Conservation (phyloP, 2,113 vertebrate species). For the Macquaria australasica region DNA sequence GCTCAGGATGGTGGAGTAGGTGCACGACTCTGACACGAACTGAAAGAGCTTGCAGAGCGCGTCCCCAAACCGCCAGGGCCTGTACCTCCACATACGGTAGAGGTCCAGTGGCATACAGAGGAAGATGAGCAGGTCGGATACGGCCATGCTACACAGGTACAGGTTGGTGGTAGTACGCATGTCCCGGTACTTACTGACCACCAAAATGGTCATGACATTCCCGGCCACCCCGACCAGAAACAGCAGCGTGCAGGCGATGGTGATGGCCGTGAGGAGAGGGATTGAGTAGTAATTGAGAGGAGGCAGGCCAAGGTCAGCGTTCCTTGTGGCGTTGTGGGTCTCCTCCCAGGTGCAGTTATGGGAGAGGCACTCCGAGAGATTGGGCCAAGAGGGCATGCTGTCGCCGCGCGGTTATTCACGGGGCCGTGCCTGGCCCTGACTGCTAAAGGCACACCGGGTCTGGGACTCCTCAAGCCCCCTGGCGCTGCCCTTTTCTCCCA, state of each 20-base stretch:
- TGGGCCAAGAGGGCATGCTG: conserved; percentile 88
- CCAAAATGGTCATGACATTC: conserved; percentile 95
- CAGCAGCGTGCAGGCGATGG: conserved; percentile 89
- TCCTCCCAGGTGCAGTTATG: conserved; percentile 83
- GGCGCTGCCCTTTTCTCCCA: conserved; percentile 34
- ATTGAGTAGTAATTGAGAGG: conserved; percentile 88
- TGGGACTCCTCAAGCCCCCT: conserved; percentile 54
- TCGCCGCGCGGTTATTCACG: conserved; percentile 57
- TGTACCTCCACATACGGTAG: conserved; percentile 95
- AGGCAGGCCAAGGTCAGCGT: conserved; percentile 47
- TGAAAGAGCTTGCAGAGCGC: conserved; percentile 97
- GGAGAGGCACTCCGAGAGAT: conserved; percentile 77
- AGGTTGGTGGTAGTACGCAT: conserved; percentile 98
- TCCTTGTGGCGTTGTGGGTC: conserved; percentile 61
- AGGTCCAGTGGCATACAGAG: conserved; percentile 97
- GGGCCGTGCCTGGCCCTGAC: conserved; percentile 59
- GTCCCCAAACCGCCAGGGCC: conserved; percentile 94
- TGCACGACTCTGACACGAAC: conserved; percentile 96
- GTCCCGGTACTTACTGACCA: conserved; percentile 92
- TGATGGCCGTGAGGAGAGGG: conserved; percentile 91
- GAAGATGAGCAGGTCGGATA: conserved; percentile 96
- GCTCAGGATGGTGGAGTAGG: conserved; percentile 96
- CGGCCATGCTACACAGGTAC: conserved; percentile 97
- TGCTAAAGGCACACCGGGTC: conserved; percentile 39
- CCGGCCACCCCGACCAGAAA: conserved; percentile 91